Evolutionary conservation across 2,888 invertebrate species (phyloP), one percentile per base, ranked within the genome.

Genomic region (Hedychridium roseum): DNA sequence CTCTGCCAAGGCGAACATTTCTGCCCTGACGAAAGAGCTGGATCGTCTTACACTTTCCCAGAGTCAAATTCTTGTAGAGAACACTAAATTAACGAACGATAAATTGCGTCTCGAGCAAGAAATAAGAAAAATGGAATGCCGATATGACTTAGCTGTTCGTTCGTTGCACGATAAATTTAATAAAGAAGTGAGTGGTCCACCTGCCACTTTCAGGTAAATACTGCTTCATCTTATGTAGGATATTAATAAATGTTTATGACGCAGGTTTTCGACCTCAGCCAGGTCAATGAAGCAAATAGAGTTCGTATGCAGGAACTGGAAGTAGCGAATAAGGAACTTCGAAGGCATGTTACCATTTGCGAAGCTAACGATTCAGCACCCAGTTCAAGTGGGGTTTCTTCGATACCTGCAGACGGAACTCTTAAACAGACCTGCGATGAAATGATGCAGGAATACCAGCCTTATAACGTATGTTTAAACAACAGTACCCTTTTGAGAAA

Each of bases 1-100:
- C 43, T 43, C 60, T 64, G 76, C 78, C 37, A 74, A 83, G 55
- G 72, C 85, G 45, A 83, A 81, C 11, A 82, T 87, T 44, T 82
- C 85, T 12, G 76, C 81, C 0, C 73, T 90, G n/a, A 82, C 85
- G 43, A 85, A 85, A 47, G 87, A 88, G 42, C 81, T 91, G 9
- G 90, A 91, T 68, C 86, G 87, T 54, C 84, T 88, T 0, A 87
- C 87, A 0, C 80, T 91, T n/a, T 85, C 88, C 54, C 88, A 88
- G 14, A 91, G 91, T 0, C 88, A 89, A 70, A 85, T 86, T 0
- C 84, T 89, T 1, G 80, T 90, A 26, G 91, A 92, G 64, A 85
- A 90, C 64, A 88, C 89, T 0, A 86, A 88, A 58, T 82, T 89
- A 2, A 84, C 86, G 43, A 89, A 89, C 57, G 90, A 91, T 34